A percentile compares a stretch with the other conserved stretches of the same genome.
phyloP scores from a whole-genome alignment of 2,888 invertebrate species.

The Hydrotaea diabolus region DNA sequence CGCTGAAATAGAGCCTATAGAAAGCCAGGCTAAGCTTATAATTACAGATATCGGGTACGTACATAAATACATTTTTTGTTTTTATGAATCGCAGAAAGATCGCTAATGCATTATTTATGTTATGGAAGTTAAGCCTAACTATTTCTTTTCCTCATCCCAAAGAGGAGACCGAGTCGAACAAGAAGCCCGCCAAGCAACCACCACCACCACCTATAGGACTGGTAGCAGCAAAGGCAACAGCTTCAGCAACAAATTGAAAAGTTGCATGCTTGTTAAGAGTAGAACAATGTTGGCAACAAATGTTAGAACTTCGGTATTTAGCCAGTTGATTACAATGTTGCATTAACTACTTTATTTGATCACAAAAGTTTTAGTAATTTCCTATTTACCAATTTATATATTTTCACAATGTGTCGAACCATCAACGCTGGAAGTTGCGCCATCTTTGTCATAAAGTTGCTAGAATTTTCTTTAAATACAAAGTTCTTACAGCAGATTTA shows the following conservation, averaged over 20 bases:
- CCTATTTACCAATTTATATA: background rate
- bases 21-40: conserved; percentile 35
- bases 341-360: conserved; percentile 5
- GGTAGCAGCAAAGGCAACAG: background rate
- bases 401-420: background rate
- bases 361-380: background rate
- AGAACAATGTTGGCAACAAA: conserved; percentile 48
- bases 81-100: conserved; percentile 33
- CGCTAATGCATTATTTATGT: conserved; percentile 63
- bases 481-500: too few species aligned
- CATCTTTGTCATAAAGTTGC: background rate
- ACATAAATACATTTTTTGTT: conserved; percentile 34
- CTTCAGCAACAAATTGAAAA: background rate
- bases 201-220: background rate
- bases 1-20: background rate
- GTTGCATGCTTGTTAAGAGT: background rate
- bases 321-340: conserved; percentile 20
- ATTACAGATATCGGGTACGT: conserved; percentile 39
- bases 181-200: background rate
- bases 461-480: too few species aligned
- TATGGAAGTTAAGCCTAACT: background rate
- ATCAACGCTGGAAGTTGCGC: background rate
- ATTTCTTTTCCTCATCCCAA: background rate
- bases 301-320: conserved; percentile 32
- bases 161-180: background rate